Conservation (phyloP, 1,140 invertebrate genomes). For the Planococcus citri region DNA sequence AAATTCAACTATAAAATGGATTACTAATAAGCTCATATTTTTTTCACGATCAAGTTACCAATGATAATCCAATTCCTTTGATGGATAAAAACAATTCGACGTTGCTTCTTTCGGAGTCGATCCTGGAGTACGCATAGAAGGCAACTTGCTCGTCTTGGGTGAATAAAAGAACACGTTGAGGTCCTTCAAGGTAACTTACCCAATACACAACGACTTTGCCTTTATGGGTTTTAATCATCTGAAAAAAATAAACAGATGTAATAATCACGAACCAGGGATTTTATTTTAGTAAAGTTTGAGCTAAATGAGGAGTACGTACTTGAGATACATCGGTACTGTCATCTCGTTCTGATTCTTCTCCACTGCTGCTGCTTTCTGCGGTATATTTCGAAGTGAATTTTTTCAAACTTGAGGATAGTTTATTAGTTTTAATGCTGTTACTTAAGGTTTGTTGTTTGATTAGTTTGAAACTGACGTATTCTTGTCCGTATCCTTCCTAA, state of each 20-base stretch:
- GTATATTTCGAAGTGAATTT: slow-evolving; percentile 28
- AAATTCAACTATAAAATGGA: not conserved
- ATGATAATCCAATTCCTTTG: slow-evolving; percentile 53
- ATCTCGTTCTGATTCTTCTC: slow-evolving; percentile 32
- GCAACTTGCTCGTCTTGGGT: slow-evolving; percentile 66
- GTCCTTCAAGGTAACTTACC: slow-evolving; percentile 62
- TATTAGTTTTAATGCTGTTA: slow-evolving; percentile 28
- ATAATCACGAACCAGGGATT: not conserved
- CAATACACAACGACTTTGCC: slow-evolving; percentile 61
- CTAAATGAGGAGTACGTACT: slow-evolving; percentile 1
- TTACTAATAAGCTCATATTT: not conserved
- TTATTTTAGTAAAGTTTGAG: not conserved
- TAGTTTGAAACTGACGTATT: slow-evolving; percentile 52
- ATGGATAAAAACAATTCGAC: slow-evolving; percentile 57
- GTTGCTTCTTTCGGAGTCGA: slow-evolving; percentile 55
- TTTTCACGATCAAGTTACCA: slow-evolving; percentile 33
- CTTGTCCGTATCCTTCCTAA: slow-evolving; percentile 50
- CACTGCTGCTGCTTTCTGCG: slow-evolving; percentile 28
- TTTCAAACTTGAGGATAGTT: slow-evolving; percentile 31
- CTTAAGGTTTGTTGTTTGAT: slow-evolving; percentile 38
- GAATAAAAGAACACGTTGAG: slow-evolving; percentile 63
- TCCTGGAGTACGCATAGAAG: slow-evolving; percentile 48
- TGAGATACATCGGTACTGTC: slow-evolving; percentile 23
- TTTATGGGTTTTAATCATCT: slow-evolving; percentile 35
- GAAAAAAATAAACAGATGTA: slow-evolving; percentile 16